Evolutionary conservation across 2,888 invertebrate species (phyloP).

Genomic region (Arenicola marina): DNA sequence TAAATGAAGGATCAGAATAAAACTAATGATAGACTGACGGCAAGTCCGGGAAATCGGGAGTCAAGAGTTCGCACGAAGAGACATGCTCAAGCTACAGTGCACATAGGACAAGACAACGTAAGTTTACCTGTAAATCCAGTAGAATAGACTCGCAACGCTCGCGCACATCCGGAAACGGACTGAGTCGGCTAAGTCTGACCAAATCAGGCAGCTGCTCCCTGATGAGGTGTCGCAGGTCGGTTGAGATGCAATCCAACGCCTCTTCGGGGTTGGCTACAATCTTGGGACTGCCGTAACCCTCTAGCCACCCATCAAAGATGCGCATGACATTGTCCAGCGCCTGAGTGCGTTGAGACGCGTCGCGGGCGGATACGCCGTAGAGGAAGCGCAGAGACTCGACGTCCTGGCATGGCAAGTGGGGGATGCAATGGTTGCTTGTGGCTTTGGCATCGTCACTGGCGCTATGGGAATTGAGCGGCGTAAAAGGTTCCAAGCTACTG

Average conservation of each 20-base stretch:
- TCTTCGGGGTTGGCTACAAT: slow-evolving; percentile 9
- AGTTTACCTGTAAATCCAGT: slow-evolving; percentile 66
- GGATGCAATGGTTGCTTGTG: too few species aligned
- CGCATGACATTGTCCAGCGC: slow-evolving; percentile 33
- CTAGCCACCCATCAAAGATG: slow-evolving; percentile 39
- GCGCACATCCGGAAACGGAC: slow-evolving; percentile 69
- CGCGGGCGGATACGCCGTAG: slow-evolving; percentile 36
- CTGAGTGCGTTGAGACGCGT: slow-evolving; percentile 34
- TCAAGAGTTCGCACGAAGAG: too few species aligned
- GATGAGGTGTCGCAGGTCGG: slow-evolving; percentile 63
- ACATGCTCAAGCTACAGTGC: too few species aligned
- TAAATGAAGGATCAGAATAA: too few species aligned
- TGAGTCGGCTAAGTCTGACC: slow-evolving; percentile 67
- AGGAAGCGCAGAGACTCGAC: slow-evolving; percentile 40
- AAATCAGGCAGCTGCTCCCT: slow-evolving; percentile 67
- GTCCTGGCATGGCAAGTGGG: too few species aligned
- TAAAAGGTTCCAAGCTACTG: too few species aligned
- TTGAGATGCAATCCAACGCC: slow-evolving; percentile 17
- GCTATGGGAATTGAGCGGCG: too few species aligned
- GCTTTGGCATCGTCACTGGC: too few species aligned
- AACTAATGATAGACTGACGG: too few species aligned
- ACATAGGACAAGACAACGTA: too few species aligned
- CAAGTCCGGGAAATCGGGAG: too few species aligned
- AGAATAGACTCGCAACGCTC: slow-evolving; percentile 68
- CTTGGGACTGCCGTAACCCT: slow-evolving; percentile 40